Evolutionary conservation across 2,888 invertebrate species (phyloP).

Genomic region (Pammene fasciana): DNA sequence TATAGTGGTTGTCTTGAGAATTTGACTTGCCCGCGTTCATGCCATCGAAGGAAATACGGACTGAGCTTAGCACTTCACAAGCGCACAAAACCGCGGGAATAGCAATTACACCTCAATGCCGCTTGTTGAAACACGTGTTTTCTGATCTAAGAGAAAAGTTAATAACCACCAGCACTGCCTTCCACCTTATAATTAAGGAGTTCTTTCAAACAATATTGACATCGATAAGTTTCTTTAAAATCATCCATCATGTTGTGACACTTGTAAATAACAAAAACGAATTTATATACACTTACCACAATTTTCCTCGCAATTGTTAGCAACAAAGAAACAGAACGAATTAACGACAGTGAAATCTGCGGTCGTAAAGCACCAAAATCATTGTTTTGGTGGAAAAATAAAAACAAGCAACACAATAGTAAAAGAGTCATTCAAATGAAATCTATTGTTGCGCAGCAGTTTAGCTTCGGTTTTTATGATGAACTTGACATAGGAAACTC

Average conservation of each 20-base stretch:
- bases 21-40: not conserved
- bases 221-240: constrained; percentile 49
- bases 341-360: constrained; percentile 57
- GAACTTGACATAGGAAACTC: constrained; percentile 63
- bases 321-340: constrained; percentile 62
- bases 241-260: constrained; percentile 20
- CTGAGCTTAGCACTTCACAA: constrained; percentile 47
- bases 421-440: constrained; percentile 51
- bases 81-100: constrained; percentile 67
- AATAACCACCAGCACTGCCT: constrained; percentile 57
- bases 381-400: constrained; percentile 57
- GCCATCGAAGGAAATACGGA: not conserved
- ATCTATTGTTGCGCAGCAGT: constrained; percentile 54
- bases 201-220: constrained; percentile 50
- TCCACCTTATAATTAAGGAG: constrained; percentile 56
- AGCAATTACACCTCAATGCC: constrained; percentile 60
- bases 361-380: constrained; percentile 49
- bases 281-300: constrained; percentile 54
- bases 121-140: constrained; percentile 52
- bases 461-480: constrained; percentile 53
- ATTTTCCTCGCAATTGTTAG: constrained; percentile 61
- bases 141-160: constrained; percentile 70
- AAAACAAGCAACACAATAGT: constrained; percentile 61
- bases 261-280: constrained; percentile 13
- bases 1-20: not conserved